Base-by-base conservation (phyloP, 2,113 vertebrate species). In the Geothlypis trichas region DNA sequence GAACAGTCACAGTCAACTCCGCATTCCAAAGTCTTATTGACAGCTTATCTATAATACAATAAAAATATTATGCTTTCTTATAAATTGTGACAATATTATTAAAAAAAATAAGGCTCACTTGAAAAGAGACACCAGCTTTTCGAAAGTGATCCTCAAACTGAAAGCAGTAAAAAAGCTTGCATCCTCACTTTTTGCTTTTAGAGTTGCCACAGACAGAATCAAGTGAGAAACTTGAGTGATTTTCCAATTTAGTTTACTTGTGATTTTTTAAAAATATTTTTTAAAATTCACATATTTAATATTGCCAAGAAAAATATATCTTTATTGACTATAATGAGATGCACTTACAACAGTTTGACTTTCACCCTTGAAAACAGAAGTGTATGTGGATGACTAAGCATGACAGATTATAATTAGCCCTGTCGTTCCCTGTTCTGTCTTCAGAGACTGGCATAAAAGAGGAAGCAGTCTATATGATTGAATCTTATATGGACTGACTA, bases 341-440 rank as follows among this genome's bases (percentile, higher is more conserved):
- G 31, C 31, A 69, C 2, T 2, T 42, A 57, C 2, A 86, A 54
- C 28, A 75, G 15, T 44, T 65, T 52, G 27, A 91, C 33, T 85
- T 91, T 73, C 49, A 91, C 31, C 69, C 37, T 75, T 85, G 49
- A 47, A 95, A 75, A 76, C 5, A 8, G 12, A 86, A 68, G 35
- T 22, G 8, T 44, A 30, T 13, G 10, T 55, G 66, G 35, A 87
- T 85, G 92, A 93, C 66, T 85, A 93, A 92, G 37, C 82, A 89
- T 3, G 3, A 62, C 24, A 75, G 44, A 82, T 27, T 44, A 37
- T 35, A 87, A 89, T 84, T 41, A 87, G 39, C 44, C 27, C 57
- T 77, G 54, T 73, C 7, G 0, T 13, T 44, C 74, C 66, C 81
- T 44, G 52, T 37, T 69, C 31, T 46, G 30, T 55, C 37, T 74